phyloP scores from a whole-genome alignment of 2,888 invertebrate species.

The Chorisops tibialis region DNA sequence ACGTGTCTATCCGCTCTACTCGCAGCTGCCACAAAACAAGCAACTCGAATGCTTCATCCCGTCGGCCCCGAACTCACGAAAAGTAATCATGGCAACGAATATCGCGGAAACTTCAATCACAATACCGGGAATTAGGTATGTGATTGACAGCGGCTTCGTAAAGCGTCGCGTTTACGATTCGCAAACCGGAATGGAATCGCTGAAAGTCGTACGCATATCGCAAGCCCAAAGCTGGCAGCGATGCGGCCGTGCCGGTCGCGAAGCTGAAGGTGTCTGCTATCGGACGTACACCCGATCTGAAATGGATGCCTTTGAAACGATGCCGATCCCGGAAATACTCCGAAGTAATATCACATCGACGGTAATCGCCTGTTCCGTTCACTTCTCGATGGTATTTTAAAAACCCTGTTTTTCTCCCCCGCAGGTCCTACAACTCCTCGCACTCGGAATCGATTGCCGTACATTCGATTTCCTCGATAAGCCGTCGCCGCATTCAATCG shows the following conservation, averaged over 20 bases:
- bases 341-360: slow-evolving; percentile 59
- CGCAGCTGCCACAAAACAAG: slow-evolving; percentile 79
- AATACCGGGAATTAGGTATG: slow-evolving; percentile 85
- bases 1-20: slow-evolving; percentile 83
- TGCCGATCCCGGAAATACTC: slow-evolving; percentile 84
- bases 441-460: slow-evolving; percentile 75
- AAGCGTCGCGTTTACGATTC: slow-evolving; percentile 84
- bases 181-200: slow-evolving; percentile 75
- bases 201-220: slow-evolving; percentile 78
- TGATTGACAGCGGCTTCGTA: slow-evolving; percentile 89
- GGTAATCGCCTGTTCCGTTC: slow-evolving; percentile 34
- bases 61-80: slow-evolving; percentile 71
- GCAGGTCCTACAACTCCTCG: slow-evolving; percentile 77
- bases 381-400: neutral
- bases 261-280: slow-evolving; percentile 81
- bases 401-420: neutral
- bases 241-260: slow-evolving; percentile 87
- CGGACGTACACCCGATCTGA: slow-evolving; percentile 78
- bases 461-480: slow-evolving; percentile 89
- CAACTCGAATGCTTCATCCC: slow-evolving; percentile 83
- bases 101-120: slow-evolving; percentile 98
- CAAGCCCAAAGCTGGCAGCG: slow-evolving; percentile 93
- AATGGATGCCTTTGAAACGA: slow-evolving; percentile 66
- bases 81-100: slow-evolving; percentile 93
- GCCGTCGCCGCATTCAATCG: slow-evolving; percentile 70